Conservation (phyloP, 2,888 invertebrate species). For the Tinea pellionella region DNA sequence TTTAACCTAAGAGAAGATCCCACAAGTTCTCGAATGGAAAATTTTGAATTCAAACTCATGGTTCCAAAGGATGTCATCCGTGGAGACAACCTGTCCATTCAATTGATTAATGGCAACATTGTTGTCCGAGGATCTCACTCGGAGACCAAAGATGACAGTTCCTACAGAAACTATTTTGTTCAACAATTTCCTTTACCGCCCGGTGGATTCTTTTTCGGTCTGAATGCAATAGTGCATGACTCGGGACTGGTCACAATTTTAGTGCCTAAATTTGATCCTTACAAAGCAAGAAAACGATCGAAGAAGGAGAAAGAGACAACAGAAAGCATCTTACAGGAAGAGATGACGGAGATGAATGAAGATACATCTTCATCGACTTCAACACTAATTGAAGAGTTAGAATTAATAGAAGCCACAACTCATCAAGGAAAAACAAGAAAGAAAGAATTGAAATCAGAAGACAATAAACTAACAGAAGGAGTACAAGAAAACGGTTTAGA, state of each 20-base stretch:
- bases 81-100: slow-evolving; percentile 48
- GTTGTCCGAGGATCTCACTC: slow-evolving; percentile 51
- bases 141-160: slow-evolving; percentile 24
- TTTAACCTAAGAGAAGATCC: no score
- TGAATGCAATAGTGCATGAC: slow-evolving; percentile 44
- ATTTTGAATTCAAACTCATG: slow-evolving; percentile 41
- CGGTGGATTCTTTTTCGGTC: slow-evolving; percentile 50
- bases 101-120: slow-evolving; percentile 52
- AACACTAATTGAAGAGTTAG: slow-evolving; percentile 38
- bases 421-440: slow-evolving; percentile 58
- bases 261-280: no score
- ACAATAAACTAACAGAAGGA: slow-evolving; percentile 55
- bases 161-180: slow-evolving; percentile 45
- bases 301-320: slow-evolving; percentile 22
- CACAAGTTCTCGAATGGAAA: no score
- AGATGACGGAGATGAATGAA: slow-evolving; percentile 16
- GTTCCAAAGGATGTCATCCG: slow-evolving; percentile 45
- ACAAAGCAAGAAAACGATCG: no score
- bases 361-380: slow-evolving; percentile 14
- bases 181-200: slow-evolving; percentile 50
- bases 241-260: slow-evolving; percentile 43
- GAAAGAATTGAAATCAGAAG: slow-evolving; percentile 53
- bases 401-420: slow-evolving; percentile 44
- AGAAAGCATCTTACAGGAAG: slow-evolving; percentile 18
- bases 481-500: slow-evolving; percentile 45